phyloP scores from a whole-genome alignment of 2,888 invertebrate species.

The Noctua pronuba region DNA sequence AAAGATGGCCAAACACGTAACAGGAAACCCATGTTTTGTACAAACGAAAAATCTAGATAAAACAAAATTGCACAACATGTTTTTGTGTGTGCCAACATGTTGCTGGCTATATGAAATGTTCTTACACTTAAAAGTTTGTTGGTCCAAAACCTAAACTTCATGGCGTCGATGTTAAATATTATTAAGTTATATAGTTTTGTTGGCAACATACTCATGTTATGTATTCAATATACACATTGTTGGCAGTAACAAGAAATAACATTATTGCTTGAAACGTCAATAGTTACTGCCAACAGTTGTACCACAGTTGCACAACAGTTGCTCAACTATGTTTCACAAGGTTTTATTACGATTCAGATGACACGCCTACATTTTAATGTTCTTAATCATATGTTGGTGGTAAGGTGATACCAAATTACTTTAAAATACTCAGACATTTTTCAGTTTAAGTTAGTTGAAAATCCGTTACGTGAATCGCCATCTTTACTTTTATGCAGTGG shows the following conservation, averaged over 20 bases:
- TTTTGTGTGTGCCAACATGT: background rate
- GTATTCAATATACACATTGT: background rate
- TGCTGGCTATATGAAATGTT: background rate
- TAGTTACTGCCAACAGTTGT: too few relatives aligned
- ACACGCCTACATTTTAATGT: background rate
- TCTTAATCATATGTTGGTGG: too few relatives aligned
- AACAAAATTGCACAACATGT: background rate
- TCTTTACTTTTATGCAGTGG: background rate
- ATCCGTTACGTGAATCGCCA: background rate
- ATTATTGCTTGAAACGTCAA: too few relatives aligned
- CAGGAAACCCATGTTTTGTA: too few relatives aligned
- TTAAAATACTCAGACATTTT: background rate
- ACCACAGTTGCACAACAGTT: background rate
- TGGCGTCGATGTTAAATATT: background rate
- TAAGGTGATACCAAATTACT: background rate
- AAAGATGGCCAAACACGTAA: background rate
- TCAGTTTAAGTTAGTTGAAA: background rate
- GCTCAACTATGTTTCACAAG: background rate
- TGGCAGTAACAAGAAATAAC: too few relatives aligned
- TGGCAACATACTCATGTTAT: background rate
- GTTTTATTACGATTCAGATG: background rate
- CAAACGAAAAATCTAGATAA: background rate
- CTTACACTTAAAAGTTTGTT: background rate
- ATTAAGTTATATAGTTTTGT: background rate
- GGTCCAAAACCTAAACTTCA: background rate